Base-by-base conservation (phyloP, 2,888 invertebrate species). In the Hyposoter dolosus region DNA sequence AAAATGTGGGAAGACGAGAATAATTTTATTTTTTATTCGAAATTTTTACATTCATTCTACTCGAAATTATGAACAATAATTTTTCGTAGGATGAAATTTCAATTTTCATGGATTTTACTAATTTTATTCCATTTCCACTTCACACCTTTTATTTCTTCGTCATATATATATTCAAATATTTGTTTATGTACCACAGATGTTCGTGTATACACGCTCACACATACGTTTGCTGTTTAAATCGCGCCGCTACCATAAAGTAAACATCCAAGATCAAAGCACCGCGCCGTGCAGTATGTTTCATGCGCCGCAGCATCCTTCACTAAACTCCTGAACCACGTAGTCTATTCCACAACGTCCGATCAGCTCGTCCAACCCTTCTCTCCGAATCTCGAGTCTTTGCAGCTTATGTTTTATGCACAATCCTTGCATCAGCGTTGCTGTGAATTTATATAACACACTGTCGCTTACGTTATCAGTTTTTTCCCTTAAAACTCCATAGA, bases 201-300 rank as follows among this genome's bases (percentile, higher is more conserved):
- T 60, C 35, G 19, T 68, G 68, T 68, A 23, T 28, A 40, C 50
- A 60, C 19, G 28, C 56, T 53, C 35, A 56, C 5, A 47, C 60
- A 23, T 28, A 56, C 47, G 32, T 76, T 82, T 84, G 89, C 88
- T 90, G 90, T 91, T 90, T 89, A 89, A 90, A 90, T 91, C 90
- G 89, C 89, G 90, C 90, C 85, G 85, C 86, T 87, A 86, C 88
- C 89, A 87, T 91, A 91, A 90, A 91, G 90, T 90, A 91, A 91
- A 91, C 90, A 90, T 89, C 88, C 88, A 88, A 90, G 90, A 90
- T 91, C 90, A 91, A 91, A 91, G 91, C 85, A 86, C 89, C 90
- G 90, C 87, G 32, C 28, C 19, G n/a, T 56, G 43, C 68, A 56
- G 32, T 45, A 69, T 50, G 82, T 78, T 76, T 76, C 71, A 85